These are phyloP conservation scores for Guaruba guarouba DNA, from an alignment of 2,113 vertebrate species.

Conservation along the genomic window DNA sequence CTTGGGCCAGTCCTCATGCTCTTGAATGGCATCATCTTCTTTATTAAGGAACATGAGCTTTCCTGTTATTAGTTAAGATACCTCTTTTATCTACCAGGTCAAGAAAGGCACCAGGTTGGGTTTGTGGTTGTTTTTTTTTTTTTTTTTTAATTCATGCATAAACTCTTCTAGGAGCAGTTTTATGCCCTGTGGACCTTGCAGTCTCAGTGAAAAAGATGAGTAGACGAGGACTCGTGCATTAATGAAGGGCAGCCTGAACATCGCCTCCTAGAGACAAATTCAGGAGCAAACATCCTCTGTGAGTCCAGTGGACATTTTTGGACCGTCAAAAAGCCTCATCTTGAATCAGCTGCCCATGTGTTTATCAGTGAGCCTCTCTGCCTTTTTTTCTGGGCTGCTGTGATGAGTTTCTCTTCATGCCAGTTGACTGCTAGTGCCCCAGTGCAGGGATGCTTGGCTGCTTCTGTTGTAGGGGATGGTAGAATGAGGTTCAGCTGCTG, in stretches of 20 bases:
- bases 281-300: not conserved
- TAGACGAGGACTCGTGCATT: not conserved
- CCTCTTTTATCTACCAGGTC: not conserved
- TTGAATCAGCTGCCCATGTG: not conserved
- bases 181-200: not conserved
- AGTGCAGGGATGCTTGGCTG: not conserved
- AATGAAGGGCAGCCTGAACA: not conserved
- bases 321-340: not conserved
- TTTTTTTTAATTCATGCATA: not conserved
- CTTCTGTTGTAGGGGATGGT: not conserved
- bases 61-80: not conserved
- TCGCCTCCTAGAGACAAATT: not conserved
- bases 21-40: not conserved
- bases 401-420: not conserved
- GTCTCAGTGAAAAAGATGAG: not conserved
- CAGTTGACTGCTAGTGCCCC: too few species aligned
- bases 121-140: not conserved
- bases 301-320: not conserved
- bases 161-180: not conserved
- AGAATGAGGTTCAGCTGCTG: not conserved
- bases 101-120: not conserved
- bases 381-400: not conserved
- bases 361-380: not conserved
- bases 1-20: not conserved
- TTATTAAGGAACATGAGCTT: not conserved